phyloP scores from a whole-genome alignment of 1,140 invertebrate species.

The Reticulitermes speratus region DNA sequence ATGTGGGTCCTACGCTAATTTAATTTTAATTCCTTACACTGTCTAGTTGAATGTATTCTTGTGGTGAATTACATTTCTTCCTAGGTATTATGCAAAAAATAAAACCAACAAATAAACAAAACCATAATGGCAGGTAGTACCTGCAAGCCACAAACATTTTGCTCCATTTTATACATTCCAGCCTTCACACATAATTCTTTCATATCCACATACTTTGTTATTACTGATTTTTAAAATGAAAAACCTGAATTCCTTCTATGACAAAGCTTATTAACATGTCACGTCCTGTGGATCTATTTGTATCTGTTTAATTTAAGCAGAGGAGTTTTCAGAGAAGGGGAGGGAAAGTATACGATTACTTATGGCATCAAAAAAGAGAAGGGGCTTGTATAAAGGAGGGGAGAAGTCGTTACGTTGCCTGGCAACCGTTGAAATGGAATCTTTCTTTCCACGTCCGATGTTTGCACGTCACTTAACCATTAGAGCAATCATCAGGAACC shows the following conservation, averaged over 20 bases:
- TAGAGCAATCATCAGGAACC: constrained; percentile 14
- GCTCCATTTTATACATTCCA: too few relatives aligned
- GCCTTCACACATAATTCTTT: too few relatives aligned
- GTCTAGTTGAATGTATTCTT: too few relatives aligned
- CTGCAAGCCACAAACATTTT: too few relatives aligned
- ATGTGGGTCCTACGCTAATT: too few relatives aligned
- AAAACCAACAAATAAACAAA: too few relatives aligned
- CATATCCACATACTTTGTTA: too few relatives aligned
- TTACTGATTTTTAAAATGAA: neutral
- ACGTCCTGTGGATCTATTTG: neutral
- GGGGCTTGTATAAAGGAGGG: neutral
- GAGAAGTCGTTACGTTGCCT: constrained; percentile 13
- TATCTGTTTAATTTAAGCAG: neutral
- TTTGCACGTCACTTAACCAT: neutral
- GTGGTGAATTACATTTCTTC: too few relatives aligned
- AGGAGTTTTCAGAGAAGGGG: neutral
- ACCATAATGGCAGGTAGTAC: too few relatives aligned
- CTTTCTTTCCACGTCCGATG: constrained; percentile 5
- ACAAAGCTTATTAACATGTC: neutral
- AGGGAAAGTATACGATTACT: neutral
- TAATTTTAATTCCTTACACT: too few relatives aligned
- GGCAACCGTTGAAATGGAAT: constrained; percentile 1
- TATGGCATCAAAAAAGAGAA: neutral
- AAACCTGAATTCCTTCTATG: neutral
- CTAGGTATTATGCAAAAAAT: too few relatives aligned